Evolutionary conservation across 1,140 invertebrate species (phyloP).

Genomic region (Pentalonia nigronervosa): DNA sequence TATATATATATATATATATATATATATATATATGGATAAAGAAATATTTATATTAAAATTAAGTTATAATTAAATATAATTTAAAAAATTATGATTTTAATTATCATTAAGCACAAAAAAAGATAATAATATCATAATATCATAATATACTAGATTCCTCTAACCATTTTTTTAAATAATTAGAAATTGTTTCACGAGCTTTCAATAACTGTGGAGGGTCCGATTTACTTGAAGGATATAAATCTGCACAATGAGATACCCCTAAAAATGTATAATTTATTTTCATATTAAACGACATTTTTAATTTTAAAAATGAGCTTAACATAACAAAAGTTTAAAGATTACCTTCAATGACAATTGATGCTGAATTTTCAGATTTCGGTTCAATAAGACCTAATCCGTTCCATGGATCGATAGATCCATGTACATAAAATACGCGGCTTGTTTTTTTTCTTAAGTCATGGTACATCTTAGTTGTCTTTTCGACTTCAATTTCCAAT

Average conservation of each 20-base stretch:
- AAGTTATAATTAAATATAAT: no score
- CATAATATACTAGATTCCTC: no score
- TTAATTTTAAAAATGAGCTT: not conserved
- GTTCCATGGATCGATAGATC: conserved; percentile 93
- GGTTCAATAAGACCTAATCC: conserved; percentile 74
- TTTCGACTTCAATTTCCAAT: conserved; percentile 69
- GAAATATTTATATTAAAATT: no score
- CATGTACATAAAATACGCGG: conserved; percentile 86
- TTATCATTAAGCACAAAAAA: no score
- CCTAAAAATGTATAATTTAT: conserved; percentile 33
- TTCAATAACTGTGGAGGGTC: not conserved
- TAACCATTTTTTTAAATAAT: no score
- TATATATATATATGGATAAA: no score
- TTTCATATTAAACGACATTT: not conserved
- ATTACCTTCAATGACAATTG: not conserved
- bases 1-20: no score
- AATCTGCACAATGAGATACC: conserved; percentile 45
- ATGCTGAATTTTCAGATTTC: not conserved
- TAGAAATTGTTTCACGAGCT: not conserved
- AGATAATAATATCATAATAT: no score
- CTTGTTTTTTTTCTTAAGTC: conserved; percentile 75
- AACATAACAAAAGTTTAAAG: not conserved
- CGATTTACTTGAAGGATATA: not conserved
- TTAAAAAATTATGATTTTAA: no score
- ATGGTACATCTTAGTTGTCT: conserved; percentile 83